Evolutionary conservation across 1,140 invertebrate species (phyloP), one percentile per base, ranked within the genome.

Genomic region (Drosophila pallidifrons): DNA sequence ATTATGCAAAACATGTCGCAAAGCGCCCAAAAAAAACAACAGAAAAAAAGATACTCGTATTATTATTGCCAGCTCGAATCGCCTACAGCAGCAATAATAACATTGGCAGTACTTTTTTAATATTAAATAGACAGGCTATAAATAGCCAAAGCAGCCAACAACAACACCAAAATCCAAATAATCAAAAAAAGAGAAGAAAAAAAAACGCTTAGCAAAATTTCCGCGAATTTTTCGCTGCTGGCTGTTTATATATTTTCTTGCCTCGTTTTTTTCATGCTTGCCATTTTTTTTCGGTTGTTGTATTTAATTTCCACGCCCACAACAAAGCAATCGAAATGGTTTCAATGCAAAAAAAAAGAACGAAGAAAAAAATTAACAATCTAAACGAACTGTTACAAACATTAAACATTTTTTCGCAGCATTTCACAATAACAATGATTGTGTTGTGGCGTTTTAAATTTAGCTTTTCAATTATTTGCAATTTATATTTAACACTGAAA

Each of bases 1-100:
- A 70, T 78, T 78, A 78, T 78, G 72, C 76, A 75, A 75, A 78
- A 78, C 76, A 78, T 78, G 76, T 78, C 66, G 71, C 64, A 51
- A 54, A 28, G 32, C 35, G 6, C 5, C 4, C 11, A 46, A 41
- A 35, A 35, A 71, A 32, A 16, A 75, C 54, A 65, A 58, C 32
- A 45, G 35, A 58, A 64, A 54, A 51, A 20, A 32, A 45, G 47
- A 58, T 65, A 75, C 52, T 28, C 46, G 54, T 45, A 38, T 54
- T 59, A 73, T 73, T 67, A 73, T 67, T 67, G 54, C 54, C 15
- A 15, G 54, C 59, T 47, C 28, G 63, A 49, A 20, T 51, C 46
- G 45, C 28, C 35, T 8, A 32, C 38, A 55, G 35, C 32, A 43
- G 55, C 41, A 47, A 41, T 11, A 61, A 32, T 16, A 41, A 41